Evolutionary conservation across 2,113 vertebrate species (phyloP).

Genomic region (Cebus imitator): DNA sequence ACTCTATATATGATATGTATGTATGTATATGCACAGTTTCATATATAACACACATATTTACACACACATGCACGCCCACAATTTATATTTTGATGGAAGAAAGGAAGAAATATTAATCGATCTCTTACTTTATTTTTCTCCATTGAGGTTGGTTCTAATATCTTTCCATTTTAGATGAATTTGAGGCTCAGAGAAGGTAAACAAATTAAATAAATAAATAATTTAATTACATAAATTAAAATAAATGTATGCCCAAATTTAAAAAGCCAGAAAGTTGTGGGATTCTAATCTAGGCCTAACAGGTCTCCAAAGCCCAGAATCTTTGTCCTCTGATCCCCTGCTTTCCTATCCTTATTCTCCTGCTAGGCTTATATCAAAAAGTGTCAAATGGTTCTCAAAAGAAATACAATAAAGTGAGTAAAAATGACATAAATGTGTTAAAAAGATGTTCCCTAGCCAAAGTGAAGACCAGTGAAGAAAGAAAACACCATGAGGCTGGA

Average conservation of each 20-base stretch:
- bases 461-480: not conserved
- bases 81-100: not conserved
- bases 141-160: not conserved
- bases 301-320: not conserved
- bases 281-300: not conserved
- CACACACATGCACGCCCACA: not conserved
- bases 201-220: not conserved
- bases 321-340: not conserved
- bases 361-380: not conserved
- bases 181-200: not conserved
- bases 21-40: not conserved
- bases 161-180: not conserved
- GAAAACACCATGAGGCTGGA: not conserved
- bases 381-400: slow-evolving; percentile 5
- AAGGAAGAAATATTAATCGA: not conserved
- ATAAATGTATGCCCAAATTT: not conserved
- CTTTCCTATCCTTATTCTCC: not conserved
- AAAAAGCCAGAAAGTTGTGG: not conserved
- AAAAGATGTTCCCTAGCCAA: not conserved
- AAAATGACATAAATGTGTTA: not conserved
- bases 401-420: not conserved
- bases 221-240: not conserved
- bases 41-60: not conserved
- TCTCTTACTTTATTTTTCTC: not conserved
- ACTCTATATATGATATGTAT: not conserved